Base-by-base conservation (phyloP, 2,888 invertebrate species). In the Epirrita christyi region DNA sequence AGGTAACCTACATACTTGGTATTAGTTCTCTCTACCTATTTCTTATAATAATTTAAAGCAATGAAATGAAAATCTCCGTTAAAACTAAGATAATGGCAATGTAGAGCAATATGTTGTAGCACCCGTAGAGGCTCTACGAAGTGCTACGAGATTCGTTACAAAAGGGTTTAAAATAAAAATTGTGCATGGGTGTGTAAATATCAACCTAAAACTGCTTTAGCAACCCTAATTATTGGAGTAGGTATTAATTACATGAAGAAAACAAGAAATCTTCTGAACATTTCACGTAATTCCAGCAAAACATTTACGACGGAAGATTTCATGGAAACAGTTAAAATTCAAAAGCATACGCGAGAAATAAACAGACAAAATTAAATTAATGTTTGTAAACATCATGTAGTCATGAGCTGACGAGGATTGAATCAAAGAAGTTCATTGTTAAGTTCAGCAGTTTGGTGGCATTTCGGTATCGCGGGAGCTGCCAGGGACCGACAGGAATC, bases 401-500 rank as follows among this genome's bases (percentile, higher is more conserved):
- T 66, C 72, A 67, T 65, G 68, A 66, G 64, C 60, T 70, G 70
- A 63, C 68, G 66, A 74, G 78, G 80, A 72, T 80, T 79, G 76
- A 81, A 76, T 78, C 70, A 78, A 80, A 81, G 79, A 86, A 88
- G 89, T 88, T 89, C 87, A 88, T 86, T 88, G 89, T 84, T 84
- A 87, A 88, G 88, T 85, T 88, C 86, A 87, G 68, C 61, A 70
- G 78, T 72, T 75, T 78, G 76, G 75, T 80, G 80, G 80, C 73
- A 71, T 70, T 64, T 63, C 66, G 66, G 61, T 64, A 64, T 64
- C 63, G 71, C 63, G 70, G 68, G 75, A 70, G 74, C 75, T 84
- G 87, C 84, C 86, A 86, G 86, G 76, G 75, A 82, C 69, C 80
- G 81, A 67, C 69, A 78, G 75, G 84, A 81, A 83, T 80, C 78